phyloP scores from a whole-genome alignment of 1,140 invertebrate genomes.

The Papilio xuthus region DNA sequence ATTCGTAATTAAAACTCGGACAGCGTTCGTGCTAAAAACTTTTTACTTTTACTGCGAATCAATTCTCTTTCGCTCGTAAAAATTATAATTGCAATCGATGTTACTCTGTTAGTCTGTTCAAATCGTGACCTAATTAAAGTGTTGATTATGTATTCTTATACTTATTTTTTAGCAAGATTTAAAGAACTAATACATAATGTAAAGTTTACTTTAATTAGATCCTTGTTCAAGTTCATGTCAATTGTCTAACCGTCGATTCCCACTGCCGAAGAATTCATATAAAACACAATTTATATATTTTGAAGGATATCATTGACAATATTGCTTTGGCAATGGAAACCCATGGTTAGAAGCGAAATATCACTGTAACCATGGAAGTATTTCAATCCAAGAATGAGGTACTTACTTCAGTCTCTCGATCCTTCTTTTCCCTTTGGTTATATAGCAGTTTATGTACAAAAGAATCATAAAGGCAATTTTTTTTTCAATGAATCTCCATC shows the following conservation, averaged over 20 bases:
- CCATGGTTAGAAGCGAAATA: neutral
- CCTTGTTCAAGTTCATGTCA: no score
- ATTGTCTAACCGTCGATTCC: neutral
- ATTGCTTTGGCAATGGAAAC: no score
- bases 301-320: no score
- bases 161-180: neutral
- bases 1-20: conserved; percentile 19
- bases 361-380: neutral
- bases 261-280: no score
- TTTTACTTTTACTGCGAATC: conserved; percentile 22
- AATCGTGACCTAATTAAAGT: conserved; percentile 30
- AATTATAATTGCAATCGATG: conserved; percentile 32
- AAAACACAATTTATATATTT: no score
- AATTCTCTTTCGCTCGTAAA: conserved; percentile 10
- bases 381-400: neutral
- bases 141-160: conserved; percentile 26
- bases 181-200: no score
- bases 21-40: conserved; percentile 17
- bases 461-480: neutral
- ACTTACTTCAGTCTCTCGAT: neutral
- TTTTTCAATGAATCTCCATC: neutral
- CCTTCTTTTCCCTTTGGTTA: neutral
- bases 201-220: neutral
- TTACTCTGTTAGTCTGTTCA: conserved; percentile 5
- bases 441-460: neutral